These are phyloP conservation scores for Sitta europaea DNA, from an alignment of 2,113 vertebrate species.

Conservation along the genomic window DNA sequence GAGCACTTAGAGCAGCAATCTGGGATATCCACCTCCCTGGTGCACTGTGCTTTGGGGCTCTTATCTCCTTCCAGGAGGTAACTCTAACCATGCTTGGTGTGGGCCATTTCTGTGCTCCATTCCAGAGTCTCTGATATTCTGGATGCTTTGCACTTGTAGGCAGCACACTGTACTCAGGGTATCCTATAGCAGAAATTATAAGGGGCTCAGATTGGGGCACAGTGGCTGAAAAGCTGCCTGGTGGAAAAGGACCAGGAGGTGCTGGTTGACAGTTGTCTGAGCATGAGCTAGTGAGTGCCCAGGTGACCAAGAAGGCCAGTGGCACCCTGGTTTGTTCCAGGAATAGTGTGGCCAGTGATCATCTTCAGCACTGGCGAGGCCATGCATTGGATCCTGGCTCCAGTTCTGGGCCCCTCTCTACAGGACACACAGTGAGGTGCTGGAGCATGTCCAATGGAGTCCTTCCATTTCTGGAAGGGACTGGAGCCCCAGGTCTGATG, in stretches of 20 bases:
- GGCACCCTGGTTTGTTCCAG: not conserved
- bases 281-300: fast-evolving
- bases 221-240: not conserved
- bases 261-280: not conserved
- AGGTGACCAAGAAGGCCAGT: not conserved
- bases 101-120: not conserved
- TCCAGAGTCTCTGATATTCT: not conserved
- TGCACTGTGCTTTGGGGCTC: not conserved
- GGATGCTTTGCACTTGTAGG: not conserved
- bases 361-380: not conserved
- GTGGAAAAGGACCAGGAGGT: not conserved
- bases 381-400: no score
- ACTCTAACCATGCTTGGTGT: not conserved
- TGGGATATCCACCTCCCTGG: not conserved
- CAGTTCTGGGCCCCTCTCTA: not conserved
- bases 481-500: not conserved
- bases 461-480: no score
- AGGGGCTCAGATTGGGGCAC: not conserved
- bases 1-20: not conserved
- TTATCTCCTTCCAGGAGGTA: not conserved
- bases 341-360: not conserved
- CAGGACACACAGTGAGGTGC: not conserved
- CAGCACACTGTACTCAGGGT: fast-evolving
- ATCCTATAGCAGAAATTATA: not conserved
- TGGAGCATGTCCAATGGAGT: not conserved